Conservation (phyloP, 2,113 vertebrate species). For the Orcinus orca region DNA sequence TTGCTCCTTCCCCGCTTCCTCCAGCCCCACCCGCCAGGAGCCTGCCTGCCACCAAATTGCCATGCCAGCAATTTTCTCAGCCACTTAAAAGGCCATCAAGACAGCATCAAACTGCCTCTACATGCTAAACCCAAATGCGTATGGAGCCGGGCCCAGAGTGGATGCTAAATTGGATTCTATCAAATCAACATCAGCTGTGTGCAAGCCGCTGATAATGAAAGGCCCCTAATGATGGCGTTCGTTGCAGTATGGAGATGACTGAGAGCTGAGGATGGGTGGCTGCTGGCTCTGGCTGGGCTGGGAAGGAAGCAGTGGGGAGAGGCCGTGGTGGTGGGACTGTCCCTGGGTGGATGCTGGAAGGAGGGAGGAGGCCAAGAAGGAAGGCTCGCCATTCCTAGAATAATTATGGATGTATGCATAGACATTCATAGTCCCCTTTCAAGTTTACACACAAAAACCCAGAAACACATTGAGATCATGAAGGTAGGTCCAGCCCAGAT, state of each 20-base stretch:
- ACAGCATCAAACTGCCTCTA: conserved; percentile 81
- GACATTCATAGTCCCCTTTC: neutral
- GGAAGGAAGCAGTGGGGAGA: neutral
- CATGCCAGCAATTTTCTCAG: conserved; percentile 79
- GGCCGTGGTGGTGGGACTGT: neutral
- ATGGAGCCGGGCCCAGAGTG: conserved; percentile 85
- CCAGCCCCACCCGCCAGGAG: neutral
- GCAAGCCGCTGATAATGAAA: conserved; percentile 80
- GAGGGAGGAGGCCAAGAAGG: no score
- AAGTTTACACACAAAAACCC: neutral
- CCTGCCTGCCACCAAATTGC: conserved; percentile 73
- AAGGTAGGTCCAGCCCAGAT: neutral
- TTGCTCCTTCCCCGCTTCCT: neutral
- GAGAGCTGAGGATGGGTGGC: conserved; percentile 34
- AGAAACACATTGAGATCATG: neutral
- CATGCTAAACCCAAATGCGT: conserved; percentile 81
- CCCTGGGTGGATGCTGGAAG: neutral
- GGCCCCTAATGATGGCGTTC: conserved; percentile 76
- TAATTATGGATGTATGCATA: neutral
- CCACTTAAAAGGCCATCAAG: conserved; percentile 85
- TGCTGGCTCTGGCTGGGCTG: neutral
- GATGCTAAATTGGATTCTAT: conserved; percentile 86
- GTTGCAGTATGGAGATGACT: conserved; percentile 74
- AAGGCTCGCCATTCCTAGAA: neutral
- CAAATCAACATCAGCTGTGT: conserved; percentile 83